Percentiles rank a stretch among this genome's conserved stretches.
phyloP scores from a whole-genome alignment of 92 coral and sea anemone species.

The Diadumene lineata region DNA sequence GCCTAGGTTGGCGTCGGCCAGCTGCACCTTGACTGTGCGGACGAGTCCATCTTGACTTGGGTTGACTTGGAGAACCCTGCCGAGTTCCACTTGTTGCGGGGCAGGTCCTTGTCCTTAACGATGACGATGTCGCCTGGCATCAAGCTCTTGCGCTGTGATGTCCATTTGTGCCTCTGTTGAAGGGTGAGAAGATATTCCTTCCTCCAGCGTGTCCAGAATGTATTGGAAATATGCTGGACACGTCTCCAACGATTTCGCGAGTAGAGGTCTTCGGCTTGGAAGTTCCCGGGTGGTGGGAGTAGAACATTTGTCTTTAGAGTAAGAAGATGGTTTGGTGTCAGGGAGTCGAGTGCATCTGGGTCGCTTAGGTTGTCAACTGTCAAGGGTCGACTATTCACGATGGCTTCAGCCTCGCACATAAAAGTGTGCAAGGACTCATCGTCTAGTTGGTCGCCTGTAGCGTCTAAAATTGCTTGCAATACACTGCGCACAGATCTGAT shows the following conservation, averaged over 20 bases:
- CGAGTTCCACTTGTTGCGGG: background rate
- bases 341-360: no score
- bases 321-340: no score
- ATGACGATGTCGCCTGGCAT: background rate
- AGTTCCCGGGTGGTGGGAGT: no score
- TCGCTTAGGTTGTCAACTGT: no score
- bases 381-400: slow-evolving; percentile 39
- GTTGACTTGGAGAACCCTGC: background rate
- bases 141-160: background rate
- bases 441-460: slow-evolving; percentile 37
- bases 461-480: slow-evolving; percentile 33
- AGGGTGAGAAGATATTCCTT: no score
- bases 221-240: no score
- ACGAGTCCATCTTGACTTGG: background rate
- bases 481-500: slow-evolving; percentile 50
- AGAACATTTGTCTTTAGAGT: no score
- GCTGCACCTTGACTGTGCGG: background rate
- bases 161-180: slow-evolving; percentile 45
- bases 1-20: background rate
- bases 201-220: no score
- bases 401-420: slow-evolving; percentile 44
- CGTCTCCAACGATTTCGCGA: no score
- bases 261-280: no score
- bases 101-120: background rate
- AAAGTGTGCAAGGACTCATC: slow-evolving; percentile 47